Evolutionary conservation across 2,797 vertebrate genomes (phyloP).

Genomic region (Cynopterus sphinx): DNA sequence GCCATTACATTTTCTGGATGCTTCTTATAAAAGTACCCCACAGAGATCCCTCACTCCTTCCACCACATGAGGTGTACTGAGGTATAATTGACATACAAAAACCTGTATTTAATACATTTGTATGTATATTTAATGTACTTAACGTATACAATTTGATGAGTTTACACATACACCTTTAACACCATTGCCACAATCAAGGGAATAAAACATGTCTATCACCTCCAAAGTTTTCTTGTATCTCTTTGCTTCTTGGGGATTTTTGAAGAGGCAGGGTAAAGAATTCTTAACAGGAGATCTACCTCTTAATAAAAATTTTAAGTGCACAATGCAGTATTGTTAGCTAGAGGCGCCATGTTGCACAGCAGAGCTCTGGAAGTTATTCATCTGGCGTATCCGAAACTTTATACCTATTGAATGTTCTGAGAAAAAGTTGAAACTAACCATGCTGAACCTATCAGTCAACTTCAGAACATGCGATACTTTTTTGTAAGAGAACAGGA

Average conservation of each 20-base stretch:
- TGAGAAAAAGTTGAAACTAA: not conserved
- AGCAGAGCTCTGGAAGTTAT: not conserved
- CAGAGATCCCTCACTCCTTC: not conserved
- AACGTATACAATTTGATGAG: not conserved
- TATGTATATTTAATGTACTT: not conserved
- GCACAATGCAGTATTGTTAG: too few species aligned
- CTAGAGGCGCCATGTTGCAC: not conserved
- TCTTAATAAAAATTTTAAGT: not conserved
- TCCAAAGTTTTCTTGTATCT: not conserved
- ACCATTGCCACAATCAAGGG: not conserved
- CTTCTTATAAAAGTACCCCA: not conserved
- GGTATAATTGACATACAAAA: not conserved
- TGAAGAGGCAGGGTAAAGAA: not conserved
- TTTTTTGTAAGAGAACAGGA: not conserved
- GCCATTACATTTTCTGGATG: not conserved
- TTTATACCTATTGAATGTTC: not conserved
- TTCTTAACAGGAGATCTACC: not conserved
- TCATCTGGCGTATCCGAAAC: not conserved
- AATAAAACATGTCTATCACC: not conserved
- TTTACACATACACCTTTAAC: not conserved
- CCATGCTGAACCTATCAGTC: not conserved
- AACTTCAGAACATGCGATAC: not conserved
- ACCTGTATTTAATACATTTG: not conserved
- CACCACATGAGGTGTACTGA: not conserved
- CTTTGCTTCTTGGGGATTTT: not conserved